A percentile compares a stretch with the other conserved stretches of the same genome.
Evolutionary conservation across 2,113 vertebrate species (phyloP).

Genomic region (Tyto alba): DNA sequence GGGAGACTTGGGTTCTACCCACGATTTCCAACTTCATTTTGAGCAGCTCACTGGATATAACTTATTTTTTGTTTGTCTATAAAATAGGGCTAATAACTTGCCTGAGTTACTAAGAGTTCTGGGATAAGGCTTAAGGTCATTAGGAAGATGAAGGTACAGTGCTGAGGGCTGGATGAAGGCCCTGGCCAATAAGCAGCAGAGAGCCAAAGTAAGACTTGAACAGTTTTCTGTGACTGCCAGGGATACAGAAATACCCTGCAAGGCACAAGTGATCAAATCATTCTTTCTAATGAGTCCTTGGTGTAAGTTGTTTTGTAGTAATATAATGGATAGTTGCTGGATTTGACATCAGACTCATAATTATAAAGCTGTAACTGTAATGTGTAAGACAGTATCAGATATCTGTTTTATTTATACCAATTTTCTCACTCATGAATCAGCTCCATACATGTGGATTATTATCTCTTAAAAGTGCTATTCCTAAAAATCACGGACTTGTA

Average conservation of each 20-base stretch:
- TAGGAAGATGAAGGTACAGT: background rate
- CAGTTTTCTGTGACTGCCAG: background rate
- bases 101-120: background rate
- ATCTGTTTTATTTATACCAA: background rate
- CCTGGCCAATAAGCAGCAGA: background rate
- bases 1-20: background rate
- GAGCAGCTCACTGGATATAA: background rate
- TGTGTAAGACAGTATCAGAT: background rate
- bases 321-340: background rate
- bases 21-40: background rate
- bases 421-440: background rate
- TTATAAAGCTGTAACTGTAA: background rate
- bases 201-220: background rate
- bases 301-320: background rate
- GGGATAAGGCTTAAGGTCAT: background rate
- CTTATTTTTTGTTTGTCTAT: background rate
- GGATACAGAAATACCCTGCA: background rate
- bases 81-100: background rate
- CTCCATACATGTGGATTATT: background rate
- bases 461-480: constrained; percentile 27
- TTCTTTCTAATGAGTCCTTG: background rate
- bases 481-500: constrained; percentile 6
- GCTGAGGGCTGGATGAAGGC: background rate
- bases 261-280: background rate
- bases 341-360: background rate